Evolutionary conservation across 1,140 invertebrate genomes (phyloP).

Genomic region (Drosophila obscura): DNA sequence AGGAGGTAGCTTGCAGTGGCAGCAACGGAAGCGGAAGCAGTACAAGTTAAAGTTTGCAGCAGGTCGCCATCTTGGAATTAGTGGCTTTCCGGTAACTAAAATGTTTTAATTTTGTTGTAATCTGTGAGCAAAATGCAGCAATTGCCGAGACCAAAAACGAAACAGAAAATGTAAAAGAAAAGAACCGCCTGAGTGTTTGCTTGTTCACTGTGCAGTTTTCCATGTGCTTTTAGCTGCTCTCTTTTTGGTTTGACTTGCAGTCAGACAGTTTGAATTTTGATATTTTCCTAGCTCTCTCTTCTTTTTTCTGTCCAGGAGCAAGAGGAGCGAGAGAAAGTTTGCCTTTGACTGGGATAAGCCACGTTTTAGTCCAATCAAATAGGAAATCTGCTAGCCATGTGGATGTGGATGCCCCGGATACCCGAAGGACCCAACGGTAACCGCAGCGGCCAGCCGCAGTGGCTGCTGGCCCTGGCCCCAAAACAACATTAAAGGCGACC

Average conservation of each 20-base stretch:
- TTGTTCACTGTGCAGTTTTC: conserved; percentile 3
- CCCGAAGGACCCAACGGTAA: background rate
- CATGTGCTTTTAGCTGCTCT: conserved; percentile 28
- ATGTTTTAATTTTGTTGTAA: conserved; percentile 63
- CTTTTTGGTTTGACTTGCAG: conserved; percentile 15
- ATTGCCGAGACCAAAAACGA: conserved; percentile 24
- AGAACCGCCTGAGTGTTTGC: background rate
- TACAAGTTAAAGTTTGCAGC: conserved; percentile 66
- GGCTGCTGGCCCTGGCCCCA: background rate
- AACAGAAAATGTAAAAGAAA: background rate
- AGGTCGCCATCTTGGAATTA: conserved; percentile 70
- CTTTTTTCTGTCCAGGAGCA: conserved; percentile 5
- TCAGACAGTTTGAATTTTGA: conserved; percentile 8
- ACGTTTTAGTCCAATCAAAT: conserved; percentile 5
- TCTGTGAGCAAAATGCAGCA: conserved; percentile 37
- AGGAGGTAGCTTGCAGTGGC: conserved; percentile 25
- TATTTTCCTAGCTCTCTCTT: conserved; percentile 4
- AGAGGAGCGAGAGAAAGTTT: conserved; percentile 14
- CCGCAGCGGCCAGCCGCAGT: no score
- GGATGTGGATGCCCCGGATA: background rate
- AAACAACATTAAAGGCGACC: conserved; percentile 50
- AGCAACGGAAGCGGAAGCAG: conserved; percentile 51
- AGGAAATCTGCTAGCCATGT: conserved; percentile 6
- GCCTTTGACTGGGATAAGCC: conserved; percentile 40
- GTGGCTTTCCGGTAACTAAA: conserved; percentile 68